A percentile compares a stretch with the other conserved stretches of the same genome.
These are phyloP conservation scores for Archegozetes longisetosus DNA, from an alignment of 1,140 invertebrate species.

Conservation along the genomic window DNA sequence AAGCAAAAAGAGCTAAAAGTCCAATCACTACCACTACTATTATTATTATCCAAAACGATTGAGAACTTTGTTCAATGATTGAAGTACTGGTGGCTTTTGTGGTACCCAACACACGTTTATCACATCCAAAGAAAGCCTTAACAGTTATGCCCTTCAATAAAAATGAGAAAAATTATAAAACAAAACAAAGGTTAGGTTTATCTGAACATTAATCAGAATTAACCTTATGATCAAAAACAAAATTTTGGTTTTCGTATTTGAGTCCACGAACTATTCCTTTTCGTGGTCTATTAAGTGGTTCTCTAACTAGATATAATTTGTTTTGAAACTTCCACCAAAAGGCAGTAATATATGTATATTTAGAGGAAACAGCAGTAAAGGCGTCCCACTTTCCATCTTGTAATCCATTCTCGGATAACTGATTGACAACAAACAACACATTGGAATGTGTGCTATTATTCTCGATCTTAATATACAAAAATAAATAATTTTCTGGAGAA, in stretches of 20 bases:
- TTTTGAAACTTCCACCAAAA: not conserved
- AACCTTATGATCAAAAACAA: too few species aligned
- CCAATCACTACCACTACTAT: too few species aligned
- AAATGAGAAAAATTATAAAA: too few species aligned
- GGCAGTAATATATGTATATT: not conserved
- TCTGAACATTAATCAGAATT: too few species aligned
- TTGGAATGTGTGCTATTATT: not conserved
- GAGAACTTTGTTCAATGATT: too few species aligned
- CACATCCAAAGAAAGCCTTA: too few species aligned
- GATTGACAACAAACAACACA: not conserved
- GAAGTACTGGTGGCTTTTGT: too few species aligned
- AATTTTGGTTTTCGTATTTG: not conserved
- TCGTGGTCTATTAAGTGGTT: not conserved
- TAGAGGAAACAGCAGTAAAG: not conserved
- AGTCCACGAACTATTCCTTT: not conserved
- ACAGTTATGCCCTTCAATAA: too few species aligned
- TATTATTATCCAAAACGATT: too few species aligned
- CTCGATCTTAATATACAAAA: not conserved
- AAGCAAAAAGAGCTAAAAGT: too few species aligned
- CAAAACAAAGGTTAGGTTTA: too few species aligned
- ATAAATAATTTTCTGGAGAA: not conserved
- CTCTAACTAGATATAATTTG: not conserved
- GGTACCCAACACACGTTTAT: too few species aligned
- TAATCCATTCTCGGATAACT: not conserved
- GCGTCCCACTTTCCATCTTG: not conserved